Evolutionary conservation across 2,113 vertebrate genomes (phyloP), one percentile per base, ranked within the genome.

Genomic region (Sorex fumeus): DNA sequence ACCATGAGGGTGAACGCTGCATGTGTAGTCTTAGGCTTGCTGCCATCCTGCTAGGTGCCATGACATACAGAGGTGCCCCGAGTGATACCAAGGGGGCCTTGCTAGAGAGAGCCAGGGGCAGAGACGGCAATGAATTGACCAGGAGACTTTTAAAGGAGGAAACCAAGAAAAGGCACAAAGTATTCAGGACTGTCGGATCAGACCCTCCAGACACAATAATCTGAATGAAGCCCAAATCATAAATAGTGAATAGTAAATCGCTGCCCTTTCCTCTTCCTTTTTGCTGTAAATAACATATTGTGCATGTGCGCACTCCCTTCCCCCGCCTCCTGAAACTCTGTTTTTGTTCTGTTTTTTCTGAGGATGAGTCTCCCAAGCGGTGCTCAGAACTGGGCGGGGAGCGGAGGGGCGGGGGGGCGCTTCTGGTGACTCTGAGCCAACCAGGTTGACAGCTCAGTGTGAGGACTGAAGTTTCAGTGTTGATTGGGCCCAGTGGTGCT

Each of bases 241-340:
- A 88, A 80, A 86, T 32, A 87, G 53, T 84, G 18, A 74, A 32
- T 66, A 84, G 67, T 6, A 9, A 53, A 71, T 43, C 66, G 12
- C 18, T 86, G 18, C 4, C 36, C 87, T 84, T 86, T 75, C 74
- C 64, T 93, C 45, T 91, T 87, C 77, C 53, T 62, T 87, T 70
- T 53, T 90, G 67, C 27, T 50, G 36, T 79, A 70, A 30, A 25
- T 70, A 91, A 12, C 53, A 83, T n/a, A 10, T 50, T n/a, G 12
- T 18, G 19, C 57, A 32, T 79, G 13, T 43, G 8, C 7, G 25
- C 43, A 40, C 25, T 47, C 4, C 25, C 2, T 47, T 75, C 32
- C 13, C 79, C 8, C 83, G 6, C 3, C 75, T 72, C 6, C 84
- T 19, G 84, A 85, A 36, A 88, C 72, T 71, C 71, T 67, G n/a